A percentile compares a stretch with the other conserved stretches of the same genome.
phyloP scores from a whole-genome alignment of 1,140 invertebrate genomes.

The Argopecten irradians region DNA sequence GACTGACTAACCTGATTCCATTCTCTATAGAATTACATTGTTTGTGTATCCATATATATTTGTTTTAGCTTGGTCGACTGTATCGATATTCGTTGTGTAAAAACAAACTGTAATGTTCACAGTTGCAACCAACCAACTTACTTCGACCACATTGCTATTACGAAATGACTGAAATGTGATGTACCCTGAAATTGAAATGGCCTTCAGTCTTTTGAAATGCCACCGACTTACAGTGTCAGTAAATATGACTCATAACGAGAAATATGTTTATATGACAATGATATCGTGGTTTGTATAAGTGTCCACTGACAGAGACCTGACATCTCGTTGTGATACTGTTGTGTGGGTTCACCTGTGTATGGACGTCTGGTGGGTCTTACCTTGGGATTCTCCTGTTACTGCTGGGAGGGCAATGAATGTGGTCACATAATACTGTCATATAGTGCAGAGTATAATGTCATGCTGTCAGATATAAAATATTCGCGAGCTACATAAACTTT shows the following conservation, averaged over 20 bases:
- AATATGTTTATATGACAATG: not conserved
- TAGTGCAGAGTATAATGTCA: not conserved
- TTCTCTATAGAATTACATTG: too few relatives aligned
- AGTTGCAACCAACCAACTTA: too few relatives aligned
- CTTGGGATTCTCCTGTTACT: not conserved
- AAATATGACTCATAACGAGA: not conserved
- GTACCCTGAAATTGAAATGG: too few relatives aligned
- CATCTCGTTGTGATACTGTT: not conserved
- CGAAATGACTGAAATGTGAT: too few relatives aligned
- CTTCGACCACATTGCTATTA: too few relatives aligned
- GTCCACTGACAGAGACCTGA: not conserved
- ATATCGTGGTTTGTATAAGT: not conserved
- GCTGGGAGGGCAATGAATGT: not conserved
- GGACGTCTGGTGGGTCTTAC: not conserved
- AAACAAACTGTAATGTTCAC: too few relatives aligned
- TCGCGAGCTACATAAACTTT: too few relatives aligned
- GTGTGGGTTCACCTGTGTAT: not conserved
- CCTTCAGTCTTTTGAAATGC: not conserved
- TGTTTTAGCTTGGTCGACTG: too few relatives aligned
- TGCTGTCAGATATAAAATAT: too few relatives aligned
- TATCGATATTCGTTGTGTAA: too few relatives aligned
- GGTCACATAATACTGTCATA: not conserved
- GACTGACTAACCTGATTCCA: too few relatives aligned
- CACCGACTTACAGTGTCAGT: not conserved
- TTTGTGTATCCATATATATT: too few relatives aligned